Conservation (phyloP, 2,113 vertebrate species). For the Trematocara stigmaticum region DNA sequence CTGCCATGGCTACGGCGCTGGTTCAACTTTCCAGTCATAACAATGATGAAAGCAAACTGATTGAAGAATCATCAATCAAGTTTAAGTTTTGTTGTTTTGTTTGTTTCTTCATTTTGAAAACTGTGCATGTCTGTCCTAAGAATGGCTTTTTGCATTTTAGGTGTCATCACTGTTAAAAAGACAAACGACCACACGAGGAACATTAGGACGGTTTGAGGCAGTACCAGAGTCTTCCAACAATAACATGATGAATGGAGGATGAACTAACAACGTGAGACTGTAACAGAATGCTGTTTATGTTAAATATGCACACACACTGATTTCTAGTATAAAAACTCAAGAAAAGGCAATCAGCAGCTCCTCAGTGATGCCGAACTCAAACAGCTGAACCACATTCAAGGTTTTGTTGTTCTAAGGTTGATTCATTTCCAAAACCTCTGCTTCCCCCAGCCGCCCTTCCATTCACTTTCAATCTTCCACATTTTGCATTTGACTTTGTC, state of each 20-base stretch:
- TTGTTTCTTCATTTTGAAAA: neutral
- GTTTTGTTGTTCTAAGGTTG: neutral
- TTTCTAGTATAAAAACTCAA: neutral
- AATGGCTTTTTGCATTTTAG: neutral
- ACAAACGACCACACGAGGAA: neutral
- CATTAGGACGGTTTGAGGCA: neutral
- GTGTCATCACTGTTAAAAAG: neutral
- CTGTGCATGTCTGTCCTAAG: neutral
- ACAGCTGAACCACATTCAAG: neutral
- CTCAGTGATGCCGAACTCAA: neutral
- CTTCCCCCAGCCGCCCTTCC: neutral
- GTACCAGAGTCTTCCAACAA: neutral
- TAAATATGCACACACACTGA: neutral
- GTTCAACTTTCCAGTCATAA: neutral
- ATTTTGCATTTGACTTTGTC: conserved; percentile 59
- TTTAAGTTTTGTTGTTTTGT: neutral
- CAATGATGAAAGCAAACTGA: neutral
- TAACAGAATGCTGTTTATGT: neutral
- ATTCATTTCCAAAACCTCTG: neutral
- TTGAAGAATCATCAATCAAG: neutral
- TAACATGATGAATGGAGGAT: neutral
- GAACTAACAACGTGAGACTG: neutral
- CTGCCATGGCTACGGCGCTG: neutral
- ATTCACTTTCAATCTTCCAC: conserved; percentile 2
- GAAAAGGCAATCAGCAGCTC: neutral